Evolutionary conservation across 2,113 vertebrate genomes (phyloP).

Genomic region (Elephantulus edwardii): DNA sequence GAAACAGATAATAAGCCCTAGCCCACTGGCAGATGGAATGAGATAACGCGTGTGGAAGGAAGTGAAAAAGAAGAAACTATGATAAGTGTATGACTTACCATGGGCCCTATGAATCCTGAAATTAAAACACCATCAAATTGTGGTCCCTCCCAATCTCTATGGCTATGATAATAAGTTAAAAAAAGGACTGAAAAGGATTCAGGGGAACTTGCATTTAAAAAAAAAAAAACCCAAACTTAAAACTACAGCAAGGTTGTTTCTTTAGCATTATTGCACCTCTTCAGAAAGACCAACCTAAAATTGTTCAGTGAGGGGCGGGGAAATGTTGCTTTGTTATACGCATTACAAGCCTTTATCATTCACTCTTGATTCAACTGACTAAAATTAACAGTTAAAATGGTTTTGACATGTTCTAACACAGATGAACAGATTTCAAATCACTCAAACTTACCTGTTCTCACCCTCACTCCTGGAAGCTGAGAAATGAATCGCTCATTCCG

Average conservation of each 20-base stretch:
- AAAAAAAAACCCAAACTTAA: background rate
- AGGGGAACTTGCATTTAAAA: background rate
- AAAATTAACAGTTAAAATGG: constrained; percentile 44
- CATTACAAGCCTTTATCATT: constrained; percentile 35
- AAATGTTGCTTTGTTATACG: background rate
- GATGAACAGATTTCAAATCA: constrained; percentile 31
- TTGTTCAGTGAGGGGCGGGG: background rate
- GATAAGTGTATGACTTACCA: background rate
- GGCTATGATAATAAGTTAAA: constrained; percentile 18
- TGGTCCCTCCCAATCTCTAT: background rate
- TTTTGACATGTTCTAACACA: background rate
- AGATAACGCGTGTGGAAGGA: background rate
- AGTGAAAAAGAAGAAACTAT: constrained; percentile 34
- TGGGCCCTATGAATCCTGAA: background rate
- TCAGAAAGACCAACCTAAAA: background rate
- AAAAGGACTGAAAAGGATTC: constrained; percentile 6
- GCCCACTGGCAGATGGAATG: background rate
- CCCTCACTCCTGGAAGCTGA: background rate
- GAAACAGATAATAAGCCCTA: background rate
- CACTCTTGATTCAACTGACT: constrained; percentile 14
- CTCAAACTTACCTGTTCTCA: background rate
- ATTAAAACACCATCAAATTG: background rate
- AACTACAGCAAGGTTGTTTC: background rate
- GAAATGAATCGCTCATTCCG: background rate
- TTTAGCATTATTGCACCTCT: background rate